Conservation (phyloP, 1,140 invertebrate species). For the Drosophila bocqueti region DNA sequence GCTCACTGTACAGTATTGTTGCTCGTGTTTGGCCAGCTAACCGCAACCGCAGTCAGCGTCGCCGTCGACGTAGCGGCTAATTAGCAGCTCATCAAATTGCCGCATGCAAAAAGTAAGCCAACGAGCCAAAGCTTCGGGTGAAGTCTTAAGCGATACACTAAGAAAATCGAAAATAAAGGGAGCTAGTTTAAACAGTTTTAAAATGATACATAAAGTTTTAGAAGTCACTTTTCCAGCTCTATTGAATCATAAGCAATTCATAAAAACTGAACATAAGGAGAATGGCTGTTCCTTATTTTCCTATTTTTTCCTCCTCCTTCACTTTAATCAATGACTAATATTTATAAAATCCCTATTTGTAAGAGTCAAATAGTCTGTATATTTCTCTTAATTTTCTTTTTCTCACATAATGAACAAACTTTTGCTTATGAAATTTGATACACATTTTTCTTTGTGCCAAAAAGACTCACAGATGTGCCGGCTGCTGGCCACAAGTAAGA, state of each 20-base stretch:
- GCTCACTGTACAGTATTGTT: conserved; percentile 32
- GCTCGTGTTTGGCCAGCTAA: conserved; percentile 55
- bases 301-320: not conserved
- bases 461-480: conserved; percentile 23
- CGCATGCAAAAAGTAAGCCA: conserved; percentile 67
- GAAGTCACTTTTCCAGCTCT: no score
- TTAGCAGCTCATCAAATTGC: conserved; percentile 80
- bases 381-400: not conserved
- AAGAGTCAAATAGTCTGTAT: not conserved
- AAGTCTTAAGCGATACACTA: conserved; percentile 18
- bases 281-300: not conserved
- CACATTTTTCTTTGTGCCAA: conserved; percentile 19
- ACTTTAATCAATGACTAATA: not conserved
- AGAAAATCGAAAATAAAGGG: not conserved
- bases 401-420: not conserved
- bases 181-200: not conserved
- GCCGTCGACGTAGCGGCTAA: conserved; percentile 46
- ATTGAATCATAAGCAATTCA: not conserved
- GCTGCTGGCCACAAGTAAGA: conserved; percentile 31
- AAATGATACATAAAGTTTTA: no score
- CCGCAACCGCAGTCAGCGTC: conserved; percentile 27
- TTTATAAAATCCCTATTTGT: not conserved
- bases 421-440: conserved; percentile 13
- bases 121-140: conserved; percentile 18
- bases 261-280: not conserved